Evolutionary conservation across 2,113 vertebrate species (phyloP).

Genomic region (Ptyas mucosa): DNA sequence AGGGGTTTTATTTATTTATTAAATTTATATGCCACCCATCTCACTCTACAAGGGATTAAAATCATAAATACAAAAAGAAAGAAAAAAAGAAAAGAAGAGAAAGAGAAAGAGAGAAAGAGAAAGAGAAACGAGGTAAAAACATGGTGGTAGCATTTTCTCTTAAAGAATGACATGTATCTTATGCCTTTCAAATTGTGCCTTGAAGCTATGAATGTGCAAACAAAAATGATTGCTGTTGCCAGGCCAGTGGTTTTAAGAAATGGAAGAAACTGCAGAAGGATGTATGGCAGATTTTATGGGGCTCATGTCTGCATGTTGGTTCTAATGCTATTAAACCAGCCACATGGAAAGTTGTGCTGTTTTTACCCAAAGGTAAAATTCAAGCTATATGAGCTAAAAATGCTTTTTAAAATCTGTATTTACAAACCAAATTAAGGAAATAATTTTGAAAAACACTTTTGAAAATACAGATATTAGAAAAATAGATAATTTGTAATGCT

Average conservation of each 20-base stretch:
- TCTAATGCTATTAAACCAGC: background rate
- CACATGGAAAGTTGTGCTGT: background rate
- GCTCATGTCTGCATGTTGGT: background rate
- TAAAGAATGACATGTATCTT: background rate
- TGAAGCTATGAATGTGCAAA: background rate
- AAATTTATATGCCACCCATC: background rate
- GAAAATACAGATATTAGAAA: background rate
- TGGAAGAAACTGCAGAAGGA: background rate
- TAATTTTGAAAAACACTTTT: background rate
- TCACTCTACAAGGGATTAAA: background rate
- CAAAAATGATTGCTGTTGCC: background rate
- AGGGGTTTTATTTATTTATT: background rate
- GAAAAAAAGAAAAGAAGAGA: background rate
- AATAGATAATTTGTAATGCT: background rate
- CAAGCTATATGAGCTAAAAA: background rate
- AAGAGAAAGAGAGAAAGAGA: background rate
- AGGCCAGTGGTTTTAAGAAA: background rate
- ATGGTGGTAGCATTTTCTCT: background rate
- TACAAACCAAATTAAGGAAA: background rate
- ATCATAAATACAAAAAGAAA: background rate
- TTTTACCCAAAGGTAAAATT: background rate
- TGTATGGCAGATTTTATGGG: background rate
- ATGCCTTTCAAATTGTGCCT: background rate
- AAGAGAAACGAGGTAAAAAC: background rate
- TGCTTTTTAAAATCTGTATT: background rate